Conservation (phyloP, 2,113 vertebrate species). For the Grallaria varia region DNA sequence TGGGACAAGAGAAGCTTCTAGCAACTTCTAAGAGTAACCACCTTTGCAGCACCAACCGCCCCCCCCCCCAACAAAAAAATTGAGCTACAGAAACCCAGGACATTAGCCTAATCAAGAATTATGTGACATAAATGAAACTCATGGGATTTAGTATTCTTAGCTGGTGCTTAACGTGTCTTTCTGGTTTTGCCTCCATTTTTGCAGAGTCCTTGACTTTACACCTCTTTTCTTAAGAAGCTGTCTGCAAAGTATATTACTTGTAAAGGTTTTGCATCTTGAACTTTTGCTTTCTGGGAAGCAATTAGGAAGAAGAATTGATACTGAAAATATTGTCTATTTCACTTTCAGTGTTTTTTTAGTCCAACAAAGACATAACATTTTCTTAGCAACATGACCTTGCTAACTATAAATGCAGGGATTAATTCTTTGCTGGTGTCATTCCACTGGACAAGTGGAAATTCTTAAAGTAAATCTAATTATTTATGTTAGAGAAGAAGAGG, state of each 20-base stretch:
- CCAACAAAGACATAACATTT: not conserved
- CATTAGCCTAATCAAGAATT: not conserved
- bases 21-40: too few relatives aligned
- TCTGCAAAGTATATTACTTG: not conserved
- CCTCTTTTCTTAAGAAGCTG: not conserved
- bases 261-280: not conserved
- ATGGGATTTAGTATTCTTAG: not conserved
- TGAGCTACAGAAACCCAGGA: too few relatives aligned
- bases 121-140: not conserved
- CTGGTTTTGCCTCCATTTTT: not conserved
- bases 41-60: too few relatives aligned
- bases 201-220: not conserved
- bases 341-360: not conserved
- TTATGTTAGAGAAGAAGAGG: not conserved
- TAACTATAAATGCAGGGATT: not conserved
- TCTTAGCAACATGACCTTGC: not conserved
- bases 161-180: not conserved
- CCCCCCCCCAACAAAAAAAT: too few relatives aligned
- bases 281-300: not conserved
- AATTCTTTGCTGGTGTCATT: not conserved
- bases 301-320: not conserved
- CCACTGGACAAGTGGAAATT: not conserved
- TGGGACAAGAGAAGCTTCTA: too few relatives aligned
- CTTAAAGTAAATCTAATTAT: not conserved
- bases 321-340: not conserved